Conservation (phyloP, 2,888 invertebrate species). For the Cryptocephalus moraei region DNA sequence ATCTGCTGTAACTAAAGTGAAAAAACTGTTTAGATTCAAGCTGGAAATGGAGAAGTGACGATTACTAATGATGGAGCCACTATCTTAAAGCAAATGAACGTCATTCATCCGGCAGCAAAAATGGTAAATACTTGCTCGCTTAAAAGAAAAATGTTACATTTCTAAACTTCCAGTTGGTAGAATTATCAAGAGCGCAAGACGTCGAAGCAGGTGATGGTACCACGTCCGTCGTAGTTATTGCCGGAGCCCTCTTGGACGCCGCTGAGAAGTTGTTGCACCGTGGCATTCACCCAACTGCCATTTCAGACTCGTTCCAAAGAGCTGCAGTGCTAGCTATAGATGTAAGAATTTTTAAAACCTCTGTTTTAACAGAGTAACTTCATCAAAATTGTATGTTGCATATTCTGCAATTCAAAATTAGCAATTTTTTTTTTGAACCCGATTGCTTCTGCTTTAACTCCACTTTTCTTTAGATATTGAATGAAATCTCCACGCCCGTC, state of each 20-base stretch:
- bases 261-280: slow-evolving; percentile 84
- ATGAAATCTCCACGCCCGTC: slow-evolving; percentile 75
- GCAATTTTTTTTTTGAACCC: too few relatives aligned
- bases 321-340: slow-evolving; percentile 65
- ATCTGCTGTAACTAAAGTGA: too few relatives aligned
- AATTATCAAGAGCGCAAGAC: slow-evolving; percentile 96
- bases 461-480: slow-evolving; percentile 51
- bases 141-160: neutral
- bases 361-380: too few relatives aligned
- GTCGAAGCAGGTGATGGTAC: slow-evolving; percentile 99
- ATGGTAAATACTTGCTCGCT: slow-evolving; percentile 55
- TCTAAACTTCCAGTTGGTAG: slow-evolving; percentile 64
- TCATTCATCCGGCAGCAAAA: slow-evolving; percentile 96
- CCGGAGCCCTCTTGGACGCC: slow-evolving; percentile 91
- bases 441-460: neutral
- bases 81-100: slow-evolving; percentile 97
- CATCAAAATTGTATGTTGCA: too few relatives aligned
- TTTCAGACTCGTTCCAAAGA: slow-evolving; percentile 93
- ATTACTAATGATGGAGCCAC: slow-evolving; percentile 99
- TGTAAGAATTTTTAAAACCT: slow-evolving; percentile 21
- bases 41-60: slow-evolving; percentile 94
- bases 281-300: slow-evolving; percentile 95
- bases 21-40: slow-evolving; percentile 66
- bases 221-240: slow-evolving; percentile 95
- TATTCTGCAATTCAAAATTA: too few relatives aligned